These are phyloP conservation scores for Centropristis striata DNA, from an alignment of 2,113 vertebrate species.

Conservation along the genomic window DNA sequence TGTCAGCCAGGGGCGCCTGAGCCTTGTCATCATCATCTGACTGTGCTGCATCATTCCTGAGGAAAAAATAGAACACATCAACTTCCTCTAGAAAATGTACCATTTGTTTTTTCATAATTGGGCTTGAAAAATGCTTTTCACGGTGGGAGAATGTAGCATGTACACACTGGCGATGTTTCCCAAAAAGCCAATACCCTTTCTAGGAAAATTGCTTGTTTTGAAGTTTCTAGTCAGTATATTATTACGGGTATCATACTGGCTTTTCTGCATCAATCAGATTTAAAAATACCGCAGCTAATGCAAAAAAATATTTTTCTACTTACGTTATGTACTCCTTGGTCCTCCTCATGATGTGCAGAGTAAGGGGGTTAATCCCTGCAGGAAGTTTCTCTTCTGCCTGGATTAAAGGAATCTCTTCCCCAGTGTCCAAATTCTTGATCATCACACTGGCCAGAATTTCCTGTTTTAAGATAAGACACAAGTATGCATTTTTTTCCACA, in stretches of 20 bases:
- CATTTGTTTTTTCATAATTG: background rate
- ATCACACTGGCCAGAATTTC: slow-evolving; percentile 99
- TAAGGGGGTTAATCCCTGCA: slow-evolving; percentile 97
- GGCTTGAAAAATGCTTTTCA: slow-evolving; percentile 1
- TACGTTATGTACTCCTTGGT: slow-evolving; percentile 99
- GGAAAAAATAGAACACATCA: slow-evolving; percentile 33
- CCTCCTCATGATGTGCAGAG: slow-evolving; percentile 98
- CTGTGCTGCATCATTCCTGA: slow-evolving; percentile 94
- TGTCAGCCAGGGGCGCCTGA: slow-evolving; percentile 89
- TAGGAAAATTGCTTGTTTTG: too few species aligned
- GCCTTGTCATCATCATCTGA: slow-evolving; percentile 98
- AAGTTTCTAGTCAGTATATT: background rate
- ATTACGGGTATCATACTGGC: background rate
- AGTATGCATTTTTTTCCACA: background rate
- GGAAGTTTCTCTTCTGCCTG: slow-evolving; percentile 98
- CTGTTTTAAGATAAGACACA: slow-evolving; percentile 76
- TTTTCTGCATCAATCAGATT: background rate
- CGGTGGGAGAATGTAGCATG: too few species aligned
- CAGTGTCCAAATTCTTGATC: slow-evolving; percentile 99
- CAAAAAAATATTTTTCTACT: slow-evolving; percentile 46
- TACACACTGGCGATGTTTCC: too few species aligned
- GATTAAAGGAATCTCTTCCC: slow-evolving; percentile 98
- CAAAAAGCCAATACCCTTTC: too few species aligned
- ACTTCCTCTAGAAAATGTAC: slow-evolving; percentile 29
- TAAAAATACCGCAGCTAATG: background rate